These are phyloP conservation scores for Mactromeris polynyma DNA, from an alignment of 2,888 invertebrate species.

Conservation along the genomic window DNA sequence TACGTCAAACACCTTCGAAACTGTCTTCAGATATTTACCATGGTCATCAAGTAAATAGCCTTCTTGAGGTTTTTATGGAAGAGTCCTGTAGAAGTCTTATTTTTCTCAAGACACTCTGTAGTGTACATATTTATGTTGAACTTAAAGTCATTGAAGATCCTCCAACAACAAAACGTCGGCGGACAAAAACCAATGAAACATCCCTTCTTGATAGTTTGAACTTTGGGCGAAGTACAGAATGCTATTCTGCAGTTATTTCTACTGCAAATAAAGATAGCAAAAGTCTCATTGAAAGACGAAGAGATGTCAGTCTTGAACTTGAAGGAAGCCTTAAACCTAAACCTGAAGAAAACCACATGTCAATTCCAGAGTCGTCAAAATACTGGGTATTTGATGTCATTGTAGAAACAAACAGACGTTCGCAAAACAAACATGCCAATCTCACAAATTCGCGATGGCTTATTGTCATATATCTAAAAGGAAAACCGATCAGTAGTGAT, in stretches of 20 bases:
- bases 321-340: too few species aligned
- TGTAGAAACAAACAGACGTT: background rate
- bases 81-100: slow-evolving; percentile 81
- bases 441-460: slow-evolving; percentile 37
- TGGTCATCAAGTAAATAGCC: slow-evolving; percentile 70
- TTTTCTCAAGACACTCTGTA: slow-evolving; percentile 78
- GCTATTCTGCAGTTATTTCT: background rate
- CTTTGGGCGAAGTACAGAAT: background rate
- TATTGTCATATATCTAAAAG: slow-evolving; percentile 38
- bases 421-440: slow-evolving; percentile 48
- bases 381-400: slow-evolving; percentile 20
- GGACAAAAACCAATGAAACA: background rate
- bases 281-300: background rate
- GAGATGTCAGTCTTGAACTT: background rate
- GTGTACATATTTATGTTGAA: slow-evolving; percentile 26
- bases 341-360: background rate
- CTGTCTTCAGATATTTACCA: slow-evolving; percentile 76
- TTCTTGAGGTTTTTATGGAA: slow-evolving; percentile 78
- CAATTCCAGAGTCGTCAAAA: slow-evolving; percentile 25
- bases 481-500: slow-evolving; percentile 14
- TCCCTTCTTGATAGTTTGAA: background rate
- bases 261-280: background rate
- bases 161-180: background rate
- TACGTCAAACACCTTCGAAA: slow-evolving; percentile 74
- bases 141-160: background rate